These are phyloP conservation scores for Halichondria panicea DNA, from an alignment of 37 sponge, comb jelly and placozoan genomes.

Conservation along the genomic window DNA sequence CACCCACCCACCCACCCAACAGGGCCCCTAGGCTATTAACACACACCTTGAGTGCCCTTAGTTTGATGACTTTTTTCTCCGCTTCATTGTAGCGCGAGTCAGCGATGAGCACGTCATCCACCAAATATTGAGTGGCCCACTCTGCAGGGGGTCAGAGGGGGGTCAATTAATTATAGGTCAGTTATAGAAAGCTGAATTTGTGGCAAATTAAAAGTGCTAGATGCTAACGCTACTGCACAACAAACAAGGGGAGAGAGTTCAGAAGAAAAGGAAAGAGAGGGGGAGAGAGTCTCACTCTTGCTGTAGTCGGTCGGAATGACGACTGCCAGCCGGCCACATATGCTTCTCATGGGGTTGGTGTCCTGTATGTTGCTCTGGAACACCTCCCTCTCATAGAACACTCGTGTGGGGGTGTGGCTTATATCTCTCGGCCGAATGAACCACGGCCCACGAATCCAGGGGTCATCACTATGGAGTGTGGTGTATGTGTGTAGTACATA, in stretches of 20 bases:
- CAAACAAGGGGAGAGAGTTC: background rate
- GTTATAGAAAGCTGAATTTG: background rate
- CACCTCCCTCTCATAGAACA: constrained; percentile 83
- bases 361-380: constrained; percentile 90
- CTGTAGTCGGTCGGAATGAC: constrained; percentile 65
- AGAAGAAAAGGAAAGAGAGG: background rate
- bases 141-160: constrained; percentile 18
- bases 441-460: constrained; percentile 94
- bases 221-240: background rate
- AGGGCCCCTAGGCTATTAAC: background rate
- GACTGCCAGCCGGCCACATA: constrained; percentile 79
- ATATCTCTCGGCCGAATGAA: constrained; percentile 81
- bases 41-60: constrained; percentile 70
- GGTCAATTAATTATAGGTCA: background rate
- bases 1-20: background rate
- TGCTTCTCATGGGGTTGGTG: constrained; percentile 90
- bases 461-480: constrained; percentile 54
- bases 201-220: background rate
- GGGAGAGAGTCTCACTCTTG: constrained; percentile 53
- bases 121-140: constrained; percentile 67
- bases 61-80: constrained; percentile 74
- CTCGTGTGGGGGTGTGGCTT: constrained; percentile 74
- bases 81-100: constrained; percentile 82
- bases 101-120: constrained; percentile 83
- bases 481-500: background rate